Evolutionary conservation across 2,797 vertebrate species (phyloP).

Genomic region (Meda fulgida): DNA sequence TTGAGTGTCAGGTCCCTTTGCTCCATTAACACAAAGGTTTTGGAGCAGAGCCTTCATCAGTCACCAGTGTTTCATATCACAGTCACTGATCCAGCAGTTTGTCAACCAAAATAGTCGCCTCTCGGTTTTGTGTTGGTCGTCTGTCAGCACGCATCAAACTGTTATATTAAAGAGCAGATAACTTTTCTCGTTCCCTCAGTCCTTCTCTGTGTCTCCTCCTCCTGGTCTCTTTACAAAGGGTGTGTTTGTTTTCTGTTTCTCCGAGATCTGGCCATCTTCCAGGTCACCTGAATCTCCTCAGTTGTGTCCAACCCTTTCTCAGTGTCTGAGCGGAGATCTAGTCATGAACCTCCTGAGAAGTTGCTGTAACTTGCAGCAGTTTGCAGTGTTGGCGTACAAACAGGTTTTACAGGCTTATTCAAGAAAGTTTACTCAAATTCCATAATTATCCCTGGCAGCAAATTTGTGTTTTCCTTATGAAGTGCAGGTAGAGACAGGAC

Average conservation of each 20-base stretch:
- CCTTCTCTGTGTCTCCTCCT: conserved; percentile 24
- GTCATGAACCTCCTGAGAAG: neutral
- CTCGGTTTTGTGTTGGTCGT: neutral
- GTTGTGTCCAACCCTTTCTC: neutral
- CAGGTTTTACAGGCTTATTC: conserved; percentile 71
- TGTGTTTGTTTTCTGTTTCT: conserved; percentile 62
- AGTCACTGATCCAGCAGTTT: conserved; percentile 1
- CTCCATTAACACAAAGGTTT: conserved; percentile 25
- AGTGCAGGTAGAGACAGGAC: neutral
- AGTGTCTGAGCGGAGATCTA: neutral
- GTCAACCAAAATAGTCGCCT: conserved; percentile 9
- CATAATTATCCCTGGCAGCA: conserved; percentile 14
- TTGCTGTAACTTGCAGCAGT: conserved; percentile 67
- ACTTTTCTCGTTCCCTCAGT: neutral
- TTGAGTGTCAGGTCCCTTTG: neutral
- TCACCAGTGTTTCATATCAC: conserved; percentile 47
- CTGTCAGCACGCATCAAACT: neutral
- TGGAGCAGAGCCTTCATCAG: conserved; percentile 38
- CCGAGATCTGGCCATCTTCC: conserved; percentile 6
- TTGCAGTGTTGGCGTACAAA: conserved; percentile 56
- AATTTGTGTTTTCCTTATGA: neutral
- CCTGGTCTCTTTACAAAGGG: conserved; percentile 70
- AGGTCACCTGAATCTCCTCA: conserved; percentile 23
- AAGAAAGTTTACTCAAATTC: conserved; percentile 31
- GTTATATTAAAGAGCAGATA: conserved; percentile 20